These are phyloP conservation scores for Bos indicus DNA, from an alignment of 2,113 vertebrate genomes.

Conservation along the genomic window DNA sequence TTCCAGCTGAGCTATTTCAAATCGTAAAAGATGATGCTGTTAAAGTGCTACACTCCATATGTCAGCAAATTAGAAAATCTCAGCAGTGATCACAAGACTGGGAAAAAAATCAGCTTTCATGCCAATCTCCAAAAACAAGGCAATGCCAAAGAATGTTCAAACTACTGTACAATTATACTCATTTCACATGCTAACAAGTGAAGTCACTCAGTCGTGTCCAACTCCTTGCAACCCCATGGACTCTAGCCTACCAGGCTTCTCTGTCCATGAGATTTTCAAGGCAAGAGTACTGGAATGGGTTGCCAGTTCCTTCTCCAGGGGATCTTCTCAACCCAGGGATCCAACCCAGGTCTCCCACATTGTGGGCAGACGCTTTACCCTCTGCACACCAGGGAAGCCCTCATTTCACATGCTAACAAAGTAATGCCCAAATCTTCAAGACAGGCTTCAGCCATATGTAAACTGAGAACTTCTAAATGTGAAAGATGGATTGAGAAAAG, in stretches of 20 bases:
- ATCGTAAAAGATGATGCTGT: neutral
- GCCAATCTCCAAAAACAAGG: neutral
- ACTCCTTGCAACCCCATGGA: too few species aligned
- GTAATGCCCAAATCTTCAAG: neutral
- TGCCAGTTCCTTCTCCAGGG: too few species aligned
- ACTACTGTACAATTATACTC: neutral
- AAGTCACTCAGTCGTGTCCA: too few species aligned
- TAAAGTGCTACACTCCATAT: neutral
- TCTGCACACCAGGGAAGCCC: too few species aligned
- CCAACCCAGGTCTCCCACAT: too few species aligned
- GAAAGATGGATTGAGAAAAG: neutral
- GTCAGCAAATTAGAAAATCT: neutral
- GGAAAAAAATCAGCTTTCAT: neutral
- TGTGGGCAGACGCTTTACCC: too few species aligned
- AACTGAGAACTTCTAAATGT: neutral
- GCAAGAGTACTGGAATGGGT: too few species aligned
- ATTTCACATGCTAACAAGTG: neutral
- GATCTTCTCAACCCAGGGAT: too few species aligned
- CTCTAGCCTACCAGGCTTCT: too few species aligned
- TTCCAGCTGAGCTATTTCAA: neutral
- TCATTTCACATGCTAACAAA: neutral
- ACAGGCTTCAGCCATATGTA: neutral
- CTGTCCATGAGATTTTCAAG: too few species aligned
- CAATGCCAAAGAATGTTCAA: neutral
- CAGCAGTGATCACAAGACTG: neutral